These are phyloP conservation scores for Strix aluco DNA, from an alignment of 2,113 vertebrate genomes.

Conservation along the genomic window DNA sequence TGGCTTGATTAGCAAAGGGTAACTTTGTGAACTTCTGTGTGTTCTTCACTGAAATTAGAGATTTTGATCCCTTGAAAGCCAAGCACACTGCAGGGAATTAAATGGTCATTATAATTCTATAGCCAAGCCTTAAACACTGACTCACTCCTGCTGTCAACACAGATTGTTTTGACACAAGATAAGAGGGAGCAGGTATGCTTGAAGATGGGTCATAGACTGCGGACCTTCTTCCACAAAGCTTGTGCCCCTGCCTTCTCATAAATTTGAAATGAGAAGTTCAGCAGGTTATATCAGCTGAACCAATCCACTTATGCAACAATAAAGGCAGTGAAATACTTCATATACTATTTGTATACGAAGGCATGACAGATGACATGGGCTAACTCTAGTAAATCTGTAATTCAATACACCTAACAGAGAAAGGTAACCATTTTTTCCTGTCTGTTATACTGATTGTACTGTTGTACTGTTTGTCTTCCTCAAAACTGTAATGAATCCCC, in stretches of 20 bases:
- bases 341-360: neutral
- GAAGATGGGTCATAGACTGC: neutral
- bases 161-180: neutral
- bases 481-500: neutral
- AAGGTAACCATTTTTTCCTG: neutral
- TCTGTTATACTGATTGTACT: neutral
- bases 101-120: neutral
- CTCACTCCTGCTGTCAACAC: neutral
- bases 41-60: neutral
- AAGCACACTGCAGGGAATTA: neutral
- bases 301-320: neutral
- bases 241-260: neutral
- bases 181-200: neutral
- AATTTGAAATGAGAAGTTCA: neutral
- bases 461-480: neutral
- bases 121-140: neutral
- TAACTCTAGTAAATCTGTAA: neutral
- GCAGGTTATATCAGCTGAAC: neutral
- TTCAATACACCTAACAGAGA: neutral
- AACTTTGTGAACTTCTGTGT: neutral
- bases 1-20: neutral
- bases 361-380: neutral
- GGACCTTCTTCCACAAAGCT: neutral
- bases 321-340: neutral
- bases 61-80: constrained; percentile 7